Conservation (phyloP, 2,113 vertebrate genomes). For the Calyptommatus sinebrachiatus region DNA sequence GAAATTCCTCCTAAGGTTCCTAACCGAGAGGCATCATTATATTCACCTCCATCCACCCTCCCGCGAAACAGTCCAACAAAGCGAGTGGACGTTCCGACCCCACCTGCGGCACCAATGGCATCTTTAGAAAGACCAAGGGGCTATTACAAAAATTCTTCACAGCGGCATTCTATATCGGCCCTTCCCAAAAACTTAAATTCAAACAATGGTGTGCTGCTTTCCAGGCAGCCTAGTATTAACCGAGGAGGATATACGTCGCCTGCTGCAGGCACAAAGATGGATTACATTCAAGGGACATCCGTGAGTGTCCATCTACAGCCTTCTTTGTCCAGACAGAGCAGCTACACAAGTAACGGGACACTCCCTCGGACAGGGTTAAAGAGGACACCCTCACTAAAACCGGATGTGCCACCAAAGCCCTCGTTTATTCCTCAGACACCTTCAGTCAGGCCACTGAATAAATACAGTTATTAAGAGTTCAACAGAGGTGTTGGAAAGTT, state of each 20-base stretch:
- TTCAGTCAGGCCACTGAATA: slow-evolving; percentile 92
- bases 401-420: slow-evolving; percentile 96
- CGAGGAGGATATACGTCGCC: slow-evolving; percentile 88
- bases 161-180: slow-evolving; percentile 93
- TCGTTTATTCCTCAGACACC: slow-evolving; percentile 90
- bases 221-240: slow-evolving; percentile 92
- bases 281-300: slow-evolving; percentile 87
- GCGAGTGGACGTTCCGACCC: slow-evolving; percentile 90
- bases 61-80: slow-evolving; percentile 96
- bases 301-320: slow-evolving; percentile 86
- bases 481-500: slow-evolving; percentile 58
- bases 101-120: slow-evolving; percentile 87
- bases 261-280: slow-evolving; percentile 87
- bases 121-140: slow-evolving; percentile 92
- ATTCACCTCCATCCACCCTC: slow-evolving; percentile 93
- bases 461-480: slow-evolving; percentile 90
- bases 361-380: slow-evolving; percentile 93
- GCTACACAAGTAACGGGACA: slow-evolving; percentile 91
- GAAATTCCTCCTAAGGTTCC: slow-evolving; percentile 95
- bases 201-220: slow-evolving; percentile 88
- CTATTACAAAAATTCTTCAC: slow-evolving; percentile 92
- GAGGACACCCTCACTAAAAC: slow-evolving; percentile 95
- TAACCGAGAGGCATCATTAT: slow-evolving; percentile 92
- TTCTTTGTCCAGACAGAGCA: slow-evolving; percentile 90
- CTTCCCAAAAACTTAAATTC: slow-evolving; percentile 90